Percentiles rank a stretch among this genome's conserved stretches.
Evolutionary conservation across 1,140 invertebrate genomes (phyloP).

Genomic region (Ladona fulva): DNA sequence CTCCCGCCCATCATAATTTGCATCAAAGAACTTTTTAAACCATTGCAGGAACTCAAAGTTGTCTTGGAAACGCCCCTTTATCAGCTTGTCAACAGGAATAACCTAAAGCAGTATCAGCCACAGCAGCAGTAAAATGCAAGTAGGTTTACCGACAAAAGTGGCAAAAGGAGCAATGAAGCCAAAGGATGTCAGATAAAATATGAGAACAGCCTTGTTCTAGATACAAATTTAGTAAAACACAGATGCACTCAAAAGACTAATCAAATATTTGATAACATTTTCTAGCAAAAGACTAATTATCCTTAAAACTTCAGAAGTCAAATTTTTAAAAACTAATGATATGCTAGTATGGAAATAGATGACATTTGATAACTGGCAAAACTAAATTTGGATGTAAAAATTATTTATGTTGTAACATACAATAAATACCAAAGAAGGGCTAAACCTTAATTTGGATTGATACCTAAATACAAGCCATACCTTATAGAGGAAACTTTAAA

Average conservation of each 20-base stretch:
- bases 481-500: too few relatives aligned
- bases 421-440: too few relatives aligned
- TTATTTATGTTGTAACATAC: too few relatives aligned
- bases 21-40: conserved; percentile 99
- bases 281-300: too few relatives aligned
- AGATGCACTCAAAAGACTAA: conserved; percentile 20
- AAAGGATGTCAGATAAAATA: not conserved
- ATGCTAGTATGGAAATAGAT: too few relatives aligned
- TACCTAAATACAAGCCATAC: too few relatives aligned
- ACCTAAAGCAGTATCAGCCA: conserved; percentile 53
- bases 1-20: conserved; percentile 93
- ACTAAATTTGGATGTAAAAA: too few relatives aligned
- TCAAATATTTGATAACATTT: not conserved
- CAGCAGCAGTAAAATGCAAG: not conserved
- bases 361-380: too few relatives aligned
- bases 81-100: conserved; percentile 93
- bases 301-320: too few relatives aligned
- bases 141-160: not conserved
- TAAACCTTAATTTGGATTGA: too few relatives aligned
- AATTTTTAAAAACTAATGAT: too few relatives aligned
- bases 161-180: not conserved
- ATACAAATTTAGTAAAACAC: not conserved
- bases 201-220: conserved; percentile 14
- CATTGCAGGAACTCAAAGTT: conserved; percentile 99
- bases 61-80: conserved; percentile 97